Evolutionary conservation across 2,888 invertebrate genomes (phyloP).

Genomic region (Latrodectus elegans): DNA sequence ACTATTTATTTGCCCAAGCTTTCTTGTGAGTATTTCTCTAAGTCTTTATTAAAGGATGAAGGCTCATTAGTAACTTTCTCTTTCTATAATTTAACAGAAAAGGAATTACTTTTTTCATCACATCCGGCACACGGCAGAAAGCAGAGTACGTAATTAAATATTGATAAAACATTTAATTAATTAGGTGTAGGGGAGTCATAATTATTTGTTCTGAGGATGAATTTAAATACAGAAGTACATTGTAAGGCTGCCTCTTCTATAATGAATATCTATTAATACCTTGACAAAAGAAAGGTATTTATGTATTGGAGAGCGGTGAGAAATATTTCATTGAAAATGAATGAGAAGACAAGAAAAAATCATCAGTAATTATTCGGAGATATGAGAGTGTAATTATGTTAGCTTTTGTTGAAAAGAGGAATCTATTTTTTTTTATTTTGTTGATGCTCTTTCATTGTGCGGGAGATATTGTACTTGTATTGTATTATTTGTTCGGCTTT

Average conservation of each 20-base stretch:
- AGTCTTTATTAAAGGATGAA: slow-evolving; percentile 47
- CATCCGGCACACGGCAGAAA: not conserved
- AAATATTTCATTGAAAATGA: not conserved
- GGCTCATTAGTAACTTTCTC: slow-evolving; percentile 55
- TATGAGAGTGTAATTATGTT: slow-evolving; percentile 41
- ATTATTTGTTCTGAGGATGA: slow-evolving; percentile 53
- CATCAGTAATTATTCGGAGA: slow-evolving; percentile 48
- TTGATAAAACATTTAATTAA: slow-evolving; percentile 63
- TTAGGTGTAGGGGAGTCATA: slow-evolving; percentile 37
- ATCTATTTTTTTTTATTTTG: slow-evolving; percentile 17
- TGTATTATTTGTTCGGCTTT: too few species aligned
- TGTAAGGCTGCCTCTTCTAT: not conserved
- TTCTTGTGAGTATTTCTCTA: slow-evolving; percentile 11
- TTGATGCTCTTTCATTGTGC: not conserved
- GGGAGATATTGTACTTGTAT: too few species aligned
- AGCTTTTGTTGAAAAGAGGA: slow-evolving; percentile 44
- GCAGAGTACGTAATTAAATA: slow-evolving; percentile 50
- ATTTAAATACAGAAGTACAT: slow-evolving; percentile 47
- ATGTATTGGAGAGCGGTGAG: not conserved
- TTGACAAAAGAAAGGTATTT: slow-evolving; percentile 23
- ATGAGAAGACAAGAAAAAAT: slow-evolving; percentile 22
- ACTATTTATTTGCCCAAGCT: slow-evolving; percentile 34
- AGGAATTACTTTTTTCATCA: not conserved
- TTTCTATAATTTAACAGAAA: not conserved
- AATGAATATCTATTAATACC: slow-evolving; percentile 53